Percentiles rank a stretch among this genome's conserved stretches.
phyloP scores from a whole-genome alignment of 2,888 invertebrate species.

The Abrostola tripartita region DNA sequence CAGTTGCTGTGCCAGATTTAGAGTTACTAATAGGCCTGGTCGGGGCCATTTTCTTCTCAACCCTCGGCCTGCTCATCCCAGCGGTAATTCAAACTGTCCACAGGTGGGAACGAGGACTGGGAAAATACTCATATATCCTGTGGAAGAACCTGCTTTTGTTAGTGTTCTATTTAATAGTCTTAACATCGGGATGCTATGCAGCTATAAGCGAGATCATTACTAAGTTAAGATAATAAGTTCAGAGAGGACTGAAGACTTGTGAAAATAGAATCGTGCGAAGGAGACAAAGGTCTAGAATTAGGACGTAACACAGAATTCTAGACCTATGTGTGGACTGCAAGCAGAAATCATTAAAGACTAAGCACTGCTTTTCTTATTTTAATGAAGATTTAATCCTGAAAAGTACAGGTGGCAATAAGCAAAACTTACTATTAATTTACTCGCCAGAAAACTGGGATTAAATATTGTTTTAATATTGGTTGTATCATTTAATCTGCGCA shows the following conservation, averaged over 20 bases:
- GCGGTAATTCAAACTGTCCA: constrained; percentile 92
- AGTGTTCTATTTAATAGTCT: constrained; percentile 72
- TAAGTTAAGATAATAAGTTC: constrained; percentile 46
- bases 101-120: constrained; percentile 90
- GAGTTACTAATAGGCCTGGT: constrained; percentile 96
- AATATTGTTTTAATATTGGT: no score
- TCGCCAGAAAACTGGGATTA: no score
- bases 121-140: constrained; percentile 89
- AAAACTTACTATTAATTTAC: no score
- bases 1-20: constrained; percentile 93
- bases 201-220: constrained; percentile 69
- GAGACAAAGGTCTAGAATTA: no score
- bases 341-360: no score
- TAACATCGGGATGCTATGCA: constrained; percentile 77
- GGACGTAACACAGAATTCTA: no score
- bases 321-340: no score
- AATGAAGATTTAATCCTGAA: no score
- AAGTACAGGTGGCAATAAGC: no score
- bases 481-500: no score
- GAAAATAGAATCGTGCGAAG: neutral
- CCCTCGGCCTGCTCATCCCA: constrained; percentile 92
- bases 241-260: neutral
- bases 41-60: constrained; percentile 93
- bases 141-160: constrained; percentile 89
- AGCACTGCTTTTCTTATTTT: no score